Evolutionary conservation across 1,140 invertebrate genomes (phyloP).

Genomic region (Mercenaria mercenaria): DNA sequence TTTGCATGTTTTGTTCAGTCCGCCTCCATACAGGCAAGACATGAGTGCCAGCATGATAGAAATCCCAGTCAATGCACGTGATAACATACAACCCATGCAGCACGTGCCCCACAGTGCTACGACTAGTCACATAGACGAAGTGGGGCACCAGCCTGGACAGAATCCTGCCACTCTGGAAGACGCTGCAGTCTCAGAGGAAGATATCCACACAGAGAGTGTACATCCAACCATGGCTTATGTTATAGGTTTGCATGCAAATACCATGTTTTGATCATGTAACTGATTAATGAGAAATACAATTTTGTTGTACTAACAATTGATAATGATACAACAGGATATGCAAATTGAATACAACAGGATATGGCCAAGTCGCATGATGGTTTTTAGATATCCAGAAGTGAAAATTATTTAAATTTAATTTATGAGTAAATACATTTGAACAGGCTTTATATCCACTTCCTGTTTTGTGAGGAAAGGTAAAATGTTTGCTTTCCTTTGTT

Average conservation of each 20-base stretch:
- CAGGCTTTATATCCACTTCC: no score
- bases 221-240: slow-evolving; percentile 66
- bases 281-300: no score
- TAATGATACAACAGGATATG: no score
- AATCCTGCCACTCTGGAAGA: not conserved
- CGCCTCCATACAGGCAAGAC: slow-evolving; percentile 75
- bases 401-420: no score
- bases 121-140: slow-evolving; percentile 33
- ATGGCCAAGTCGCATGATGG: no score
- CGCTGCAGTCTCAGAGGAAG: not conserved
- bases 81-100: slow-evolving; percentile 35
- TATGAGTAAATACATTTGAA: no score
- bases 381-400: no score
- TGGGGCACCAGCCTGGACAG: not conserved
- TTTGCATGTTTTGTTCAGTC: slow-evolving; percentile 69
- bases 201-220: not conserved
- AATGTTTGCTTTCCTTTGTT: no score
- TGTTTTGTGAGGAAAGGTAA: no score
- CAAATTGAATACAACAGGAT: no score
- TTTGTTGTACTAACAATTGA: no score
- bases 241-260: slow-evolving; percentile 69
- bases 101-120: slow-evolving; percentile 59
- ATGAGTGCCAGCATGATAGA: slow-evolving; percentile 75
- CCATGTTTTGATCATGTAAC: not conserved
- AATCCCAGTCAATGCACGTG: slow-evolving; percentile 32